phyloP scores from a whole-genome alignment of 2,888 invertebrate genomes.

The Marronus borbonicus region DNA sequence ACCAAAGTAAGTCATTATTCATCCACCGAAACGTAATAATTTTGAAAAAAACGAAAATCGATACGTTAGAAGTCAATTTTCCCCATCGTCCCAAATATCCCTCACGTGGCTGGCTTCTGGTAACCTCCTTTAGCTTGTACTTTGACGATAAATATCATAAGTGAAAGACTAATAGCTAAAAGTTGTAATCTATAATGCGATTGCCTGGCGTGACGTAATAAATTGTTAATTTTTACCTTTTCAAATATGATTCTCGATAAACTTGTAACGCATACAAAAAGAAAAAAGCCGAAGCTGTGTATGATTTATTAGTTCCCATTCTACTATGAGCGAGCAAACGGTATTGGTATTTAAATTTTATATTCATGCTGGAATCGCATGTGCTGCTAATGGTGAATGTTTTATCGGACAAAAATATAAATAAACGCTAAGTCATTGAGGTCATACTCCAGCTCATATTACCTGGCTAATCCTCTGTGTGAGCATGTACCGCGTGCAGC shows the following conservation, averaged over 20 bases:
- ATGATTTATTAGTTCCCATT: background rate
- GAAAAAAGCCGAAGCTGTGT: background rate
- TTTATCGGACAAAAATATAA: conserved; percentile 9
- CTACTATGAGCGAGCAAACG: background rate
- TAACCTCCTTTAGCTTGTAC: background rate
- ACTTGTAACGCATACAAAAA: background rate
- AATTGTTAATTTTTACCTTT: background rate
- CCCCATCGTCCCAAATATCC: no score
- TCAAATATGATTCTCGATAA: conserved; percentile 4
- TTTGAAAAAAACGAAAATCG: background rate
- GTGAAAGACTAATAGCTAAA: conserved; percentile 1
- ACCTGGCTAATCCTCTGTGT: background rate
- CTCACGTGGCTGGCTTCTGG: background rate
- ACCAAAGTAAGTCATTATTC: background rate
- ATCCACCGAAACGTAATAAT: background rate
- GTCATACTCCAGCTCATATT: background rate
- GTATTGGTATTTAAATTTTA: conserved; percentile 18
- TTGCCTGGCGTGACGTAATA: background rate
- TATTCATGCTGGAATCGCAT: background rate
- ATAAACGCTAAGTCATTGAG: conserved; percentile 11
- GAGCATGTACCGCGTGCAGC: background rate
- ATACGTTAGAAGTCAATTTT: no score
- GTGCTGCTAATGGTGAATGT: background rate
- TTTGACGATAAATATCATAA: background rate
- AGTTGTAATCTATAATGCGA: background rate